Evolutionary conservation across 2,888 invertebrate species (phyloP).

Genomic region (Perithous albicinctus): DNA sequence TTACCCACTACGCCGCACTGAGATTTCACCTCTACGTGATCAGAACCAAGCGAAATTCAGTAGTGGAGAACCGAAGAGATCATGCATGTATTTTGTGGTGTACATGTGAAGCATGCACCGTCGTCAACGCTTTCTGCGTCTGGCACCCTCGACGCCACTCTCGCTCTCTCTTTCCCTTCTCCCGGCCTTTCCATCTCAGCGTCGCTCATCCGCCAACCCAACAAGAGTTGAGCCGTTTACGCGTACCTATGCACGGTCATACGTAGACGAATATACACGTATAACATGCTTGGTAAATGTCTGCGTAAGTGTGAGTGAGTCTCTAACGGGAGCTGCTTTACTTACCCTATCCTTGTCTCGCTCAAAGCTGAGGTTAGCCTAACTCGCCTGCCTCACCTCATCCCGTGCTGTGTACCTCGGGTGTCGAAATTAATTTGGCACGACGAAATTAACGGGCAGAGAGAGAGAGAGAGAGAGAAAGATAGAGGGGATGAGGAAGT

Average conservation of each 20-base stretch:
- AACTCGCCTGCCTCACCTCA: background rate
- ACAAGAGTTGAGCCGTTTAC: slow-evolving; percentile 21
- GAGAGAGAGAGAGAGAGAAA: slow-evolving; percentile 15
- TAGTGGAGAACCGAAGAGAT: slow-evolving; percentile 12
- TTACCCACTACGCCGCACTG: background rate
- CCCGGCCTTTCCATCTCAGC: background rate
- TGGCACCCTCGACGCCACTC: slow-evolving; percentile 11
- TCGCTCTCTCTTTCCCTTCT: background rate
- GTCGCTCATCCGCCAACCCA: slow-evolving; percentile 10
- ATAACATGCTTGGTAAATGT: slow-evolving; percentile 4
- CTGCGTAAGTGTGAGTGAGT: slow-evolving; percentile 3
- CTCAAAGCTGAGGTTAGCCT: background rate
- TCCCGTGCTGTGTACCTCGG: slow-evolving; percentile 15
- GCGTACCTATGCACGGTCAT: slow-evolving; percentile 1
- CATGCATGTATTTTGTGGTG: slow-evolving; percentile 9
- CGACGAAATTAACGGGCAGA: slow-evolving; percentile 34
- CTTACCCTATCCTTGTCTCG: background rate
- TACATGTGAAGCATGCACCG: background rate
- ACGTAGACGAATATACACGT: slow-evolving; percentile 1
- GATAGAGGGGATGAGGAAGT: background rate
- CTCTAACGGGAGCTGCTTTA: slow-evolving; percentile 4
- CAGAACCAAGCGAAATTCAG: background rate
- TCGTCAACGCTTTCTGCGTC: slow-evolving; percentile 13
- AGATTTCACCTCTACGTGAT: slow-evolving; percentile 21
- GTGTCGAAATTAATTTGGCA: slow-evolving; percentile 47